Evolutionary conservation across 2,797 vertebrate genomes (phyloP), one percentile per base, ranked within the genome.

Genomic region (Poecilia picta): DNA sequence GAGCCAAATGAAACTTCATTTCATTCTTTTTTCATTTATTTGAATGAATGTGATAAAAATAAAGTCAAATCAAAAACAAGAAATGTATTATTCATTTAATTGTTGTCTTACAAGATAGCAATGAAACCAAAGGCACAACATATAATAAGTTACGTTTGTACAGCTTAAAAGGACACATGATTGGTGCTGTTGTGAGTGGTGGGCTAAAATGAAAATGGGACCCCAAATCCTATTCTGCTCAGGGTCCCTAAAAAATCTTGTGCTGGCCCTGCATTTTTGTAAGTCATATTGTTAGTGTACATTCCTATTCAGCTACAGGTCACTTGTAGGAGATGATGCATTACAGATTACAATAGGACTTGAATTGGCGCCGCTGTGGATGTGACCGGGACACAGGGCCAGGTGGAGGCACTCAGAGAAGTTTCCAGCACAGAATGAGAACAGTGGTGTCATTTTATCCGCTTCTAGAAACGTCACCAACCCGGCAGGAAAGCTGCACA

Each of bases 311-410:
- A 64, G 31, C 31, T 64, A 73, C 28, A 89, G 76, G 62, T 89
- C 88, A 75, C 76, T 80, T 25, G 86, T 85, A 13, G 84, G 66
- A 55, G 90, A 86, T 1, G 88, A 73, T 62, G 83, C 62, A 23
- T 91, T 93, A 66, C 93, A 94, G 84, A 96, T 94, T 20, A 92
- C 73, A 33, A 96, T 87, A 1, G 96, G 92, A 15, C 90, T 89
- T 41, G 90, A 83, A 76, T 96, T 96, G 62, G 88, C 90, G 62
- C 95, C 95, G 8, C 87, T 88, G 88, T 96, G 95, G 78, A 96
- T 94, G 18, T 96, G 95, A 5, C 96, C 96, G 5, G 95, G 95
- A 89, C 96, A 96, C 41, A 96, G 75, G 4, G 95, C 96, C 77
- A 95, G 88, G 85, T 95, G 93, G 75, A 96, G 92, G 66, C 87